Conservation (phyloP, 2,113 vertebrate genomes). For the Neodon shergylaensis region DNA sequence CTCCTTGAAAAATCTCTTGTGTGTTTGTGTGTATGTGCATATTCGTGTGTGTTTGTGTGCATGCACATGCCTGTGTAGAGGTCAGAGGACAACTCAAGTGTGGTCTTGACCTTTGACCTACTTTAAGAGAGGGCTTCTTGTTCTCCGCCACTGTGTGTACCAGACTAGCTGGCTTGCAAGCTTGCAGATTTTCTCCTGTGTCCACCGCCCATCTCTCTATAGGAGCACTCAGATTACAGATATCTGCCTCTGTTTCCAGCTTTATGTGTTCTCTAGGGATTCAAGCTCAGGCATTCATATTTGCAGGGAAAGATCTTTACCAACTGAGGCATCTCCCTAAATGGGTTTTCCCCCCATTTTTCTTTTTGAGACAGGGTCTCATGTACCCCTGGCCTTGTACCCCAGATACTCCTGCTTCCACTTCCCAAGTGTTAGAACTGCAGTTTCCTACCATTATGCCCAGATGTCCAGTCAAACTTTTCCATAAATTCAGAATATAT, state of each 20-base stretch:
- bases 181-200: not conserved
- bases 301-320: not conserved
- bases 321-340: not conserved
- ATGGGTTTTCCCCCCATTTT: rapidly evolving
- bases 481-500: not conserved
- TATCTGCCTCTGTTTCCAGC: not conserved
- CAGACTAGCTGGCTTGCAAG: not conserved
- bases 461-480: not conserved
- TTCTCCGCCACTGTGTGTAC: too few relatives aligned
- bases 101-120: not conserved
- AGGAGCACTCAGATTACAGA: not conserved
- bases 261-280: not conserved
- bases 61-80: not conserved
- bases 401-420: not conserved
- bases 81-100: not conserved
- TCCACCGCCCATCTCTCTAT: not conserved
- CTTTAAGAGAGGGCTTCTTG: not conserved
- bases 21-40: not conserved
- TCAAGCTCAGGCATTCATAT: not conserved
- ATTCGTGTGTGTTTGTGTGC: not conserved
- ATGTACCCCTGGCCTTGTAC: not conserved
- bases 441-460: not conserved
- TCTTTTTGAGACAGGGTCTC: not conserved
- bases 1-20: not conserved
- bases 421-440: not conserved